phyloP scores from a whole-genome alignment of 2,888 invertebrate species.

The Zeuzera pyrina region DNA sequence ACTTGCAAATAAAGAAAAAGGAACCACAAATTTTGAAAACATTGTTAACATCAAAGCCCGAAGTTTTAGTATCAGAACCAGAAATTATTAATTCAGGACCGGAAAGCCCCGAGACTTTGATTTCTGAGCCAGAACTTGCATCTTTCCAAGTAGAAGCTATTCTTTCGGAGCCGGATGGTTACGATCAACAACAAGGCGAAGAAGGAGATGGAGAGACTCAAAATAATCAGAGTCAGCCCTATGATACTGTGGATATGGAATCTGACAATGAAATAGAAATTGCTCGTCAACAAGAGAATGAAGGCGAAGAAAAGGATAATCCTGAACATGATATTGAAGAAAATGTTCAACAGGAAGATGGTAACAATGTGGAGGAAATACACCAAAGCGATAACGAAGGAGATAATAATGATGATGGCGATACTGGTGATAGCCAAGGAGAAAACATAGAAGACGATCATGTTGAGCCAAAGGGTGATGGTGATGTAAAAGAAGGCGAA shows the following conservation, averaged over 20 bases:
- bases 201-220: slow-evolving; percentile 22
- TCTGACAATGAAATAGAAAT: slow-evolving; percentile 68
- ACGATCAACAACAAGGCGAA: slow-evolving; percentile 32
- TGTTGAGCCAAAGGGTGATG: slow-evolving; percentile 4
- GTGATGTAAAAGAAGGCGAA: slow-evolving; percentile 21
- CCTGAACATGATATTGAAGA: slow-evolving; percentile 28
- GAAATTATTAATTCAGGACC: slow-evolving; percentile 66
- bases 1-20: slow-evolving; percentile 64
- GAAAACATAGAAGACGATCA: slow-evolving; percentile 27
- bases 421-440: slow-evolving; percentile 22
- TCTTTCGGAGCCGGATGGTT: slow-evolving; percentile 57
- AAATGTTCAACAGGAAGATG: slow-evolving; percentile 23
- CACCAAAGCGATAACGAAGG: slow-evolving; percentile 35
- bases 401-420: slow-evolving; percentile 30
- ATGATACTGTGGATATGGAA: slow-evolving; percentile 65
- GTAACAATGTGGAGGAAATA: slow-evolving; percentile 29
- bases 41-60: slow-evolving; percentile 58
- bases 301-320: slow-evolving; percentile 23
- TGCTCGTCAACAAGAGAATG: slow-evolving; percentile 44
- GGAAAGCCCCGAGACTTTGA: slow-evolving; percentile 64
- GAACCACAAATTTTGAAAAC: slow-evolving; percentile 69
- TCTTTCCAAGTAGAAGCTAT: slow-evolving; percentile 68
- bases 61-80: slow-evolving; percentile 60
- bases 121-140: slow-evolving; percentile 67
- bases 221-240: slow-evolving; percentile 46